Conservation (phyloP, 2,113 vertebrate species). For the Apodemus sylvaticus region DNA sequence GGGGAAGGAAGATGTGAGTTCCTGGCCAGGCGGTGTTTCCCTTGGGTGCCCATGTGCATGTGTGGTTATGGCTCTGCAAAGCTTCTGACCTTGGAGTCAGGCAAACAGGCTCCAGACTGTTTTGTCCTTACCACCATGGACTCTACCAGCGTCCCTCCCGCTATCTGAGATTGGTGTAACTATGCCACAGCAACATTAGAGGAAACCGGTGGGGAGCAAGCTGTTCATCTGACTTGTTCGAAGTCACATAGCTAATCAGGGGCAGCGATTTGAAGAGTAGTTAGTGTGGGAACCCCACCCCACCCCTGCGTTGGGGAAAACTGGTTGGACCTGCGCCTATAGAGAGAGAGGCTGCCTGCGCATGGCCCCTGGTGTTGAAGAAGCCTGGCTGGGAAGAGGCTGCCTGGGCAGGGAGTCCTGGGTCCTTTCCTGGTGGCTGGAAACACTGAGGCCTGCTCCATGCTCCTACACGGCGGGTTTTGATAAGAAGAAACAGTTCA, state of each 20-base stretch:
- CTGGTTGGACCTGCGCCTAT: too few species aligned
- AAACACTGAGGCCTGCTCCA: too few species aligned
- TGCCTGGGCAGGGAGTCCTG: too few species aligned
- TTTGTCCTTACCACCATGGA: background rate
- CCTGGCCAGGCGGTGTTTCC: background rate
- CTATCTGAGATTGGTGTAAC: background rate
- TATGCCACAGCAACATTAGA: background rate
- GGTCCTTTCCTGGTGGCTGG: too few species aligned
- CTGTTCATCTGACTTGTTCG: background rate
- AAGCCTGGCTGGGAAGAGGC: too few species aligned
- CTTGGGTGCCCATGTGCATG: background rate
- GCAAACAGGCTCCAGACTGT: background rate
- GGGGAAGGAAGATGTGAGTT: background rate
- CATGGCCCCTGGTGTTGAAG: too few species aligned
- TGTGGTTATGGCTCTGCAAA: background rate
- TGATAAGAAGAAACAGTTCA: too few species aligned
- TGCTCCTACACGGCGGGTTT: too few species aligned
- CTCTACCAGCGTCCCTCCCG: background rate
- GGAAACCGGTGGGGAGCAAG: background rate
- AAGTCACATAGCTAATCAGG: background rate
- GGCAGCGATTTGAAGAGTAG: background rate
- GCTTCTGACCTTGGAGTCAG: background rate
- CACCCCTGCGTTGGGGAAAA: too few species aligned
- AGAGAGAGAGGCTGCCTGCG: too few species aligned
- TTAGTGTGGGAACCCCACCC: too few species aligned